These are phyloP conservation scores for Sceloporus undulatus DNA, from an alignment of 2,113 vertebrate species.

Conservation along the genomic window DNA sequence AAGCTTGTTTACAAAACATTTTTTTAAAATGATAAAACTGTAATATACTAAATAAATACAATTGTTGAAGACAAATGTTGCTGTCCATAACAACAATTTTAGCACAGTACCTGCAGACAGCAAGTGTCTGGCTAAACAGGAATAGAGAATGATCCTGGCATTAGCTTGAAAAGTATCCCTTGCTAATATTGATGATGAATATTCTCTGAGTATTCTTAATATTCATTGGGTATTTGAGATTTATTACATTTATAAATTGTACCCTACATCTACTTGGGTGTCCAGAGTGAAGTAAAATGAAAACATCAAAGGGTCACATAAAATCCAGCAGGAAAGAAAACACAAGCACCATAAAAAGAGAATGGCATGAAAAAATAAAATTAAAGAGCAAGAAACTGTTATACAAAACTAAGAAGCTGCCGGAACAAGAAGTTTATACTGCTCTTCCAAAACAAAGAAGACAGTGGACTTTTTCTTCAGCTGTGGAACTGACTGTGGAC, in stretches of 20 bases:
- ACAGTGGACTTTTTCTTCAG: too few relatives aligned
- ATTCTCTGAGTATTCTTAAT: background rate
- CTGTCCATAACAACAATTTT: background rate
- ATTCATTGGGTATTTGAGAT: background rate
- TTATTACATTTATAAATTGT: background rate
- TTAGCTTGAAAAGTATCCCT: background rate
- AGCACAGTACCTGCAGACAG: background rate
- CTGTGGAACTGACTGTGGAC: too few relatives aligned
- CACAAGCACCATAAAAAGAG: background rate
- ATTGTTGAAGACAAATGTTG: background rate
- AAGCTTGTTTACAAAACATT: background rate
- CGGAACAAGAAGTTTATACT: background rate
- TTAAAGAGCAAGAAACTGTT: background rate
- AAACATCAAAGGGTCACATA: background rate
- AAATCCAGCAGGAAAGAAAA: background rate
- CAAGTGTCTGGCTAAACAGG: background rate
- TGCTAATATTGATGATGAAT: background rate
- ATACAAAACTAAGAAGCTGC: background rate
- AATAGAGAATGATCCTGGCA: too few relatives aligned
- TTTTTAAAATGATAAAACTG: background rate
- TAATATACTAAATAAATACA: conserved; percentile 1
- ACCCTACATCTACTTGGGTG: background rate
- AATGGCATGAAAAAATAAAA: background rate
- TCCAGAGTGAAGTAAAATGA: background rate
- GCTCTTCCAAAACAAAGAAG: background rate